Conservation (phyloP, 2,113 vertebrate genomes). For the Heteronetta atricapilla region DNA sequence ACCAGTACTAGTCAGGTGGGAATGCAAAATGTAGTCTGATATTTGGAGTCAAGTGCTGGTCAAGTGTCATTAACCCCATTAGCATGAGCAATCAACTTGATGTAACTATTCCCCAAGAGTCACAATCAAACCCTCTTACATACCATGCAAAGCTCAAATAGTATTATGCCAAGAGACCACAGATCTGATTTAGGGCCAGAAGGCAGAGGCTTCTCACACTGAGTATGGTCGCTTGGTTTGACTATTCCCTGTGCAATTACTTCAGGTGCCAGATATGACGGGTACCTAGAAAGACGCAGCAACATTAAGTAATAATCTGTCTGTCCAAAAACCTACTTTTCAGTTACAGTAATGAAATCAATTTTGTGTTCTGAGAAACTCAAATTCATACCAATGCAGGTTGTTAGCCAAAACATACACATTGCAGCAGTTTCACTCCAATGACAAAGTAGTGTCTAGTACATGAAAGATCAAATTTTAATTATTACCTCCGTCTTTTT, state of each 20-base stretch:
- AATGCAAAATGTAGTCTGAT: background rate
- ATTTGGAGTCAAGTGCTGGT: background rate
- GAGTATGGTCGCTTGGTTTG: constrained; percentile 82
- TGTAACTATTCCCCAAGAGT: background rate
- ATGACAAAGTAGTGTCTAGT: background rate
- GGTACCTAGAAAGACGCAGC: constrained; percentile 81
- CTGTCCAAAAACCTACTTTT: background rate
- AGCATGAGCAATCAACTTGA: background rate
- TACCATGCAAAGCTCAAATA: constrained; percentile 95
- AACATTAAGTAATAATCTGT: background rate
- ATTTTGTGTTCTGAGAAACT: background rate
- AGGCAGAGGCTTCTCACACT: constrained; percentile 81
- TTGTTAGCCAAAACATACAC: background rate
- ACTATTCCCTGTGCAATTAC: constrained; percentile 91
- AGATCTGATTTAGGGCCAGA: constrained; percentile 94
- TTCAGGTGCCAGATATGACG: constrained; percentile 95
- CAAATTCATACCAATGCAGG: background rate
- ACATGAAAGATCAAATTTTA: background rate
- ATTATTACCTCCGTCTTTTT: background rate
- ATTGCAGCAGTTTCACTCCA: background rate
- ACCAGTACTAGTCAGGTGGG: background rate
- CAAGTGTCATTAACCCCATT: background rate
- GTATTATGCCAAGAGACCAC: constrained; percentile 94
- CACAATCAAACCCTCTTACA: constrained; percentile 58
- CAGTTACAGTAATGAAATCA: background rate